Evolutionary conservation across 2,888 invertebrate species (phyloP).

Genomic region (Drosophila emarginata): DNA sequence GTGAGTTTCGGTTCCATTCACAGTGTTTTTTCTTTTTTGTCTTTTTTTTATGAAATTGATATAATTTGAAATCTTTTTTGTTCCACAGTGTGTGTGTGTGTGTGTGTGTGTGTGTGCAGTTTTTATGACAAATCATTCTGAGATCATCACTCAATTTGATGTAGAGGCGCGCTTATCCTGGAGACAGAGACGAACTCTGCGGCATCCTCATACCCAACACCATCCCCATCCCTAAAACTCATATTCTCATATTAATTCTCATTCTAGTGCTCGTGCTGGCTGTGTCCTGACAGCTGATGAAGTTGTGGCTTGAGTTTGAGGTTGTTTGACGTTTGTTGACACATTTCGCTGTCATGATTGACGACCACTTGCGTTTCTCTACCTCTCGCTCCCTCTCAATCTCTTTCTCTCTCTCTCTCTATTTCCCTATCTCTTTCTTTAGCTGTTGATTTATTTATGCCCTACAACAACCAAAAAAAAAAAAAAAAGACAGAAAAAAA

Average conservation of each 20-base stretch:
- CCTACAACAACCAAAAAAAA: slow-evolving; percentile 24
- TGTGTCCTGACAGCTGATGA: slow-evolving; percentile 63
- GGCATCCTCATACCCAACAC: slow-evolving; percentile 3
- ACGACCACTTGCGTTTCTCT: slow-evolving; percentile 48
- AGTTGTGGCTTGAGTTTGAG: slow-evolving; percentile 49
- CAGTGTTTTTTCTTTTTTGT: neutral
- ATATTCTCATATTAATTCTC: neutral
- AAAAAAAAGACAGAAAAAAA: slow-evolving; percentile 34
- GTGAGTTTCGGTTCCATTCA: neutral
- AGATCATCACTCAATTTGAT: slow-evolving; percentile 74
- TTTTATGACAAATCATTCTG: slow-evolving; percentile 71
- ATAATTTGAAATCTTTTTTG: neutral
- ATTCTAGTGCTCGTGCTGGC: neutral
- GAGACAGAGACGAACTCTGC: slow-evolving; percentile 12
- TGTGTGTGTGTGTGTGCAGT: slow-evolving; percentile 20
- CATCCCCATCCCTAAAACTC: neutral
- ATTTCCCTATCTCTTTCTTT: slow-evolving; percentile 16
- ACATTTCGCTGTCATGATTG: slow-evolving; percentile 74
- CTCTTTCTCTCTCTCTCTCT: neutral
- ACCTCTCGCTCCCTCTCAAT: neutral
- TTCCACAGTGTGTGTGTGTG: neutral
- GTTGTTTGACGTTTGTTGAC: slow-evolving; percentile 69
- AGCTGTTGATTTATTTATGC: slow-evolving; percentile 72
- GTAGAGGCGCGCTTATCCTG: slow-evolving; percentile 56
- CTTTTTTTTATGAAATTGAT: neutral